A percentile compares a stretch with the other conserved stretches of the same genome.
phyloP scores from a whole-genome alignment of 2,888 invertebrate species.

The Matsumyia berberina region DNA sequence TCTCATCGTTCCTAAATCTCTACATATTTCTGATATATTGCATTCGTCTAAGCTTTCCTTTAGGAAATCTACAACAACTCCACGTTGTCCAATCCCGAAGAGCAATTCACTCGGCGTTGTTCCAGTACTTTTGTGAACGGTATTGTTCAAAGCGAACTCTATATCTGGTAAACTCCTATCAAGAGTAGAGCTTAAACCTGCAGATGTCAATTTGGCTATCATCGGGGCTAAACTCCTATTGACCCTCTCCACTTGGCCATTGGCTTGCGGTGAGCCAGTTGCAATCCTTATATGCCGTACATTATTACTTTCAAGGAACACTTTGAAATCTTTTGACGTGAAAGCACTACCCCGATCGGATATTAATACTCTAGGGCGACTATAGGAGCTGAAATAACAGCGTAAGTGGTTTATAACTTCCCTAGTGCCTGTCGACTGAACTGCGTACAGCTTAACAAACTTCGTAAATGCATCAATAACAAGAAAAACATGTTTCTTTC shows the following conservation, averaged over 20 bases:
- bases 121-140: conserved; percentile 34
- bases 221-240: conserved; percentile 71
- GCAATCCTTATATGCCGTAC: conserved; percentile 64
- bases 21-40: conserved; percentile 6
- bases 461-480: not conserved
- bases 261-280: conserved; percentile 73
- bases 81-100: conserved; percentile 64
- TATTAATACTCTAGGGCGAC: no score
- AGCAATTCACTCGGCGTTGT: conserved; percentile 61
- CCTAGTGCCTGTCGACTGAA: not conserved
- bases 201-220: conserved; percentile 40
- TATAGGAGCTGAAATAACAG: not conserved
- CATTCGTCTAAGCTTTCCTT: conserved; percentile 59
- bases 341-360: conserved; percentile 71
- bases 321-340: conserved; percentile 67
- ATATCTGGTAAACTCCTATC: conserved; percentile 44
- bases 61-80: conserved; percentile 33
- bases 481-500: not conserved
- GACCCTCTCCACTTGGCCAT: no score
- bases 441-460: not conserved
- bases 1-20: conserved; percentile 18
- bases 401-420: not conserved
- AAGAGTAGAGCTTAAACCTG: not conserved
- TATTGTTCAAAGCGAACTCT: conserved; percentile 59
- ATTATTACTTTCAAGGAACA: conserved; percentile 52